phyloP scores from a whole-genome alignment of 2,888 invertebrate genomes.

The Lathronympha strigana region DNA sequence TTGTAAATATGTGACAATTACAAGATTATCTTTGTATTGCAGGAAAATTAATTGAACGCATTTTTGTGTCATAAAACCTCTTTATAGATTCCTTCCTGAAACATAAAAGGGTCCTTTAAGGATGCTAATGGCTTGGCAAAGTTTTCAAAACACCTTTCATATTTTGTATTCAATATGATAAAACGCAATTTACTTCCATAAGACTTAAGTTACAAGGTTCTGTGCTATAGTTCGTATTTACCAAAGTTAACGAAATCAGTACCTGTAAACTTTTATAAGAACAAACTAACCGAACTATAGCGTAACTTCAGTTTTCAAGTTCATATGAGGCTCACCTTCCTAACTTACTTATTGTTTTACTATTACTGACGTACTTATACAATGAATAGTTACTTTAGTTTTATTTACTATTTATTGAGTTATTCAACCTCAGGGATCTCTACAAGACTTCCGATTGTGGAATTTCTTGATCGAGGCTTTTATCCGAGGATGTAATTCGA shows the following conservation, averaged over 20 bases:
- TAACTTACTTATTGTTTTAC: slow-evolving; percentile 1
- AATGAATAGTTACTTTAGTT: not conserved
- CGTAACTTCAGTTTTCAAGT: slow-evolving; percentile 17
- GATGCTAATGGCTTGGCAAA: too few relatives aligned
- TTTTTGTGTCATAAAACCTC: too few relatives aligned
- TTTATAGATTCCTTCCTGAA: too few relatives aligned
- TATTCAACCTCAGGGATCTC: not conserved
- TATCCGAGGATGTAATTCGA: too few relatives aligned
- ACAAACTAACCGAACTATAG: slow-evolving; percentile 1
- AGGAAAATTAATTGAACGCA: too few relatives aligned
- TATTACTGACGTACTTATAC: not conserved
- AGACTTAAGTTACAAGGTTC: too few relatives aligned
- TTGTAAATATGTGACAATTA: too few relatives aligned
- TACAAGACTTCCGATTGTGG: not conserved
- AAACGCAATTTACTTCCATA: too few relatives aligned
- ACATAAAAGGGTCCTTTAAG: too few relatives aligned
- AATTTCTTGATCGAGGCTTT: not conserved
- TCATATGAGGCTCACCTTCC: not conserved
- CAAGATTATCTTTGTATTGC: too few relatives aligned
- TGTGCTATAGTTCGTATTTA: not conserved
- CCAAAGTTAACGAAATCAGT: not conserved
- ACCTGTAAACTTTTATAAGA: slow-evolving; percentile 10
- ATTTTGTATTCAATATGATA: too few relatives aligned
- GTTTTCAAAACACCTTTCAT: too few relatives aligned
- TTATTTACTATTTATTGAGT: not conserved